Conservation (phyloP, 2,888 invertebrate genomes). For the Mesoligia furuncula region DNA sequence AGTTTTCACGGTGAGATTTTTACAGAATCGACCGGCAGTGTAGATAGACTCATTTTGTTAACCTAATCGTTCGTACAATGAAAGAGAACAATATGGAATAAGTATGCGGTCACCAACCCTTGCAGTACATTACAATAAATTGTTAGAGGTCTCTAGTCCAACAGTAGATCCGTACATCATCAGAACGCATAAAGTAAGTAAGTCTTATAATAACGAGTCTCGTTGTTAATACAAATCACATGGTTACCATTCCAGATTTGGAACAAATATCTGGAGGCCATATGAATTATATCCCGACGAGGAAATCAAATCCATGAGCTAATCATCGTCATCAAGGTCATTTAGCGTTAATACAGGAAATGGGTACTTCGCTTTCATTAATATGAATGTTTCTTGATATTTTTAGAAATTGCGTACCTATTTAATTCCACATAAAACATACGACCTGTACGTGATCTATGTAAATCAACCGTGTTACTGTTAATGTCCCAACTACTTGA, state of each 20-base stretch:
- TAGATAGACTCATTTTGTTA: slow-evolving; percentile 13
- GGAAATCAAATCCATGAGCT: neutral
- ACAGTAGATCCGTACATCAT: neutral
- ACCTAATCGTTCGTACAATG: slow-evolving; percentile 9
- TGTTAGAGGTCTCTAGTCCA: neutral
- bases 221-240: slow-evolving; percentile 9
- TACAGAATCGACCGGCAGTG: no score
- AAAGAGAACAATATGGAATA: neutral
- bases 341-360: neutral
- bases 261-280: neutral
- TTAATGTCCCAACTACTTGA: neutral
- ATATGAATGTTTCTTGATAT: neutral
- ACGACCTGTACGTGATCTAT: slow-evolving; percentile 34
- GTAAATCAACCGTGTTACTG: slow-evolving; percentile 20
- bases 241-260: slow-evolving; percentile 5
- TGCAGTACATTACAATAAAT: slow-evolving; percentile 1
- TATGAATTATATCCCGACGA: neutral
- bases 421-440: slow-evolving; percentile 6
- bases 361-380: neutral
- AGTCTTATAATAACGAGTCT: neutral
- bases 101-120: slow-evolving; percentile 1
- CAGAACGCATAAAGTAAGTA: neutral
- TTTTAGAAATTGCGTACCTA: neutral
- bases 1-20: no score
- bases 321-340: neutral